Conservation (phyloP, 2,888 invertebrate species). For the Drosophila stalkeri region DNA sequence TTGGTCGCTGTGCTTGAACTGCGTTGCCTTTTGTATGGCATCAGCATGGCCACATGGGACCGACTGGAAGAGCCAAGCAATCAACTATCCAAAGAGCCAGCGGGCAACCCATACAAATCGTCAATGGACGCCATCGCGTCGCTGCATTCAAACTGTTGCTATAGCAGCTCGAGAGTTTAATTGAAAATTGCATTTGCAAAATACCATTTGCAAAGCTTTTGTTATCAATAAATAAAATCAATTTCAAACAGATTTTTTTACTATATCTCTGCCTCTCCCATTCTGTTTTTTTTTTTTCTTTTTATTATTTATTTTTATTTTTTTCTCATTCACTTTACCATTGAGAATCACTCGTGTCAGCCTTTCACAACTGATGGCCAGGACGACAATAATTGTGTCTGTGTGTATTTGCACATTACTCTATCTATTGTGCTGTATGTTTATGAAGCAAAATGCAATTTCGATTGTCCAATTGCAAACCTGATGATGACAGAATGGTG, state of each 20-base stretch:
- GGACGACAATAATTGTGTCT: constrained; percentile 5
- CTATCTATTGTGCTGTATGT: constrained; percentile 61
- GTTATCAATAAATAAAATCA: constrained; percentile 77
- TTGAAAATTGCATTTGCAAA: constrained; percentile 76
- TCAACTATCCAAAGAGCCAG: constrained; percentile 42
- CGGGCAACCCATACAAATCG: constrained; percentile 31
- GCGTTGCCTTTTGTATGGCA: constrained; percentile 37
- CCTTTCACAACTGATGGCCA: constrained; percentile 37
- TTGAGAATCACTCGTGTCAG: constrained; percentile 13
- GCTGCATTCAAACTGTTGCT: constrained; percentile 39
- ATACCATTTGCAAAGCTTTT: constrained; percentile 44
- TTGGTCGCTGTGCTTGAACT: constrained; percentile 38
- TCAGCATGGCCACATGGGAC: constrained; percentile 54
- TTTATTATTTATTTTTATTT: not conserved
- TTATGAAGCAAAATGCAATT: constrained; percentile 66
- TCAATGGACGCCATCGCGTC: constrained; percentile 38
- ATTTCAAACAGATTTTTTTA: constrained; percentile 54
- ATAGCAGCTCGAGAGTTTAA: constrained; percentile 57
- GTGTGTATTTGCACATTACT: constrained; percentile 41
- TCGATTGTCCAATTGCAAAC: constrained; percentile 42
- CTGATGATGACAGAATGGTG: constrained; percentile 21
- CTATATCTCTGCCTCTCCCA: not conserved
- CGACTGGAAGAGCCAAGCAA: constrained; percentile 52
- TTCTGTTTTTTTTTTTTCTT: constrained; percentile 3
- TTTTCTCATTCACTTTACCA: constrained; percentile 12